Percentiles rank a stretch among this genome's conserved stretches.
Conservation (phyloP, 2,888 invertebrate species). For the Calliphora vomitoria region DNA sequence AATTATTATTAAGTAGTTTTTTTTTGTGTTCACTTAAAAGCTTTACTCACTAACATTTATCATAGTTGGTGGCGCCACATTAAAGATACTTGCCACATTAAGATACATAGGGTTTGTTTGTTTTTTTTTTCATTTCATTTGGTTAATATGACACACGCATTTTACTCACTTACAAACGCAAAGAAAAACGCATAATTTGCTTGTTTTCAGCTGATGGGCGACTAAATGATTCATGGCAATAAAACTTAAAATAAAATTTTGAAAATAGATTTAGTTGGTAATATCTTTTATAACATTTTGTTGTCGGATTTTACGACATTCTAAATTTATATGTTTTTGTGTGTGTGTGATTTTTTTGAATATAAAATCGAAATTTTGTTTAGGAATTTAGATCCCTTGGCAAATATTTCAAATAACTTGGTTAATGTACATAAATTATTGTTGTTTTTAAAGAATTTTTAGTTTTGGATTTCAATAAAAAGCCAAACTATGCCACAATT, state of each 20-base stretch:
- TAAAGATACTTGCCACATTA: slow-evolving; percentile 66
- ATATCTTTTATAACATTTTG: slow-evolving; percentile 24
- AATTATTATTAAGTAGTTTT: slow-evolving; percentile 51
- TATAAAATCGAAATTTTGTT: background rate
- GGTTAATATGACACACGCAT: background rate
- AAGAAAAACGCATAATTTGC: slow-evolving; percentile 38
- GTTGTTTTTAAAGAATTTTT: background rate
- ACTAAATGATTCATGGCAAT: slow-evolving; percentile 60
- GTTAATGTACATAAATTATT: slow-evolving; percentile 39
- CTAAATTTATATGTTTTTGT: slow-evolving; percentile 15
- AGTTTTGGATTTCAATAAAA: background rate
- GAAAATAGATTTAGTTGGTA: slow-evolving; percentile 29
- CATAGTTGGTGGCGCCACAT: slow-evolving; percentile 72
- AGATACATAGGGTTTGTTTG: background rate
- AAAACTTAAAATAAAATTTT: slow-evolving; percentile 19
- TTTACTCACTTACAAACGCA: background rate
- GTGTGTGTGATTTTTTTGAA: background rate
- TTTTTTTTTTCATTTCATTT: background rate
- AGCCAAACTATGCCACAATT: background rate
- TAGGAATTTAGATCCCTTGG: slow-evolving; percentile 46
- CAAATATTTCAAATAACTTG: slow-evolving; percentile 51
- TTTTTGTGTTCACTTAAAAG: slow-evolving; percentile 41
- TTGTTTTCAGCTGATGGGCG: slow-evolving; percentile 31
- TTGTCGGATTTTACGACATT: background rate
- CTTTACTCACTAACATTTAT: slow-evolving; percentile 66